Evolutionary conservation across 2,797 vertebrate genomes (phyloP), one percentile per base, ranked within the genome.

Genomic region (Carduelis carduelis): DNA sequence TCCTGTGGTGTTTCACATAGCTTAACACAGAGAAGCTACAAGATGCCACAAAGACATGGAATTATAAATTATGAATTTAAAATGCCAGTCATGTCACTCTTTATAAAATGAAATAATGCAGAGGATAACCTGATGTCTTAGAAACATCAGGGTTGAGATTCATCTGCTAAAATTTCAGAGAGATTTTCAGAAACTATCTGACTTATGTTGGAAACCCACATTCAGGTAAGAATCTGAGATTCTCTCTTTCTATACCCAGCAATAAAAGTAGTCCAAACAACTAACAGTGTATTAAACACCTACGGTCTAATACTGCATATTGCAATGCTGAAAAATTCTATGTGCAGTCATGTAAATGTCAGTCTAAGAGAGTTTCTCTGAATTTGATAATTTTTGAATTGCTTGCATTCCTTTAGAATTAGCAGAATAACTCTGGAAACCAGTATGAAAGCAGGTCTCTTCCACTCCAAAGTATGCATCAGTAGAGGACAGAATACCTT

Each of bases 71-170:
- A 34, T 13, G 2, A 64, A 44, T 43, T 43, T 46, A 60, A 79
- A 68, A 43, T 44, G 10, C 6, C 26, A 69, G 4, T 43, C 27
- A 63, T 0, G 0, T 4, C 11, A 15, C n/a, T 83, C n/a, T 47
- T 56, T 35, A 77, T 53, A 44, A 61, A 86, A 60, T 30, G 2
- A 83, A 93, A 60, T 35, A 4, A 32, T 27, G 3, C 30, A 17
- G 30, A 70, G 3, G 43, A 47, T 47, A 43, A 49, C 46, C 9
- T 76, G 82, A 52, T 1, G 17, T 56, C 15, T 13, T 64, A 24
- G 24, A 27, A 68, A 59, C 5, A 39, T n/a, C 17, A 46, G 8
- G 9, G 4, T 21, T 46, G 41, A 61, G 37, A 56, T 69, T 81
- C 26, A 49, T 41, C 34, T 61, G 21, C 35, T 70, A 15, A 3